These are phyloP conservation scores for Harlomillsia oculata DNA, from an alignment of 1,140 invertebrate species.

Conservation along the genomic window DNA sequence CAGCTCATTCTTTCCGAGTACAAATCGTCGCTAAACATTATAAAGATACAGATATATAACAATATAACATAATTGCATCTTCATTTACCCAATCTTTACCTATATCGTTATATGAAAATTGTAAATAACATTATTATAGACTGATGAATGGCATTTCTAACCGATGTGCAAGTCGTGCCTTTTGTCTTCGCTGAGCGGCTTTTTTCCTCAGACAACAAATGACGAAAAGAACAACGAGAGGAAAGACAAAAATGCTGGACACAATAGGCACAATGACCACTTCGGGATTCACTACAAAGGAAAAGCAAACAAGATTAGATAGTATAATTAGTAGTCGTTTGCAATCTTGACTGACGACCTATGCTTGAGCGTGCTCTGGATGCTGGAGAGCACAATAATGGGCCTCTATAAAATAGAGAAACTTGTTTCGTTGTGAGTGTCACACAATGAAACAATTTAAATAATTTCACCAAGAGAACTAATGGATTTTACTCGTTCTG, in stretches of 20 bases:
- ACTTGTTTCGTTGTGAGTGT: too few relatives aligned
- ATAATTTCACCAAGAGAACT: too few relatives aligned
- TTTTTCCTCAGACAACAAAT: constrained; percentile 74
- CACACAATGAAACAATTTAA: too few relatives aligned
- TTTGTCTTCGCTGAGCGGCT: constrained; percentile 67
- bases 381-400: too few relatives aligned
- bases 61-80: not conserved
- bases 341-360: too few relatives aligned
- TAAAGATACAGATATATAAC: not conserved
- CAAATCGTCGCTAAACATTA: constrained; percentile 4
- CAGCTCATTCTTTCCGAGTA: constrained; percentile 18
- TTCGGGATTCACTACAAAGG: constrained; percentile 66
- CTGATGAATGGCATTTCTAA: too few relatives aligned
- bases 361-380: too few relatives aligned
- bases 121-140: not conserved
- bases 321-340: not conserved
- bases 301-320: not conserved
- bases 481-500: too few relatives aligned
- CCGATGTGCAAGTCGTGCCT: constrained; percentile 48
- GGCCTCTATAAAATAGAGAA: too few relatives aligned
- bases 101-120: not conserved
- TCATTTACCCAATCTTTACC: not conserved
- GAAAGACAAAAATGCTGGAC: constrained; percentile 78
- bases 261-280: constrained; percentile 79
- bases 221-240: constrained; percentile 66